phyloP scores from a whole-genome alignment of 2,113 vertebrate species.

The Poeciliopsis occidentalis region DNA sequence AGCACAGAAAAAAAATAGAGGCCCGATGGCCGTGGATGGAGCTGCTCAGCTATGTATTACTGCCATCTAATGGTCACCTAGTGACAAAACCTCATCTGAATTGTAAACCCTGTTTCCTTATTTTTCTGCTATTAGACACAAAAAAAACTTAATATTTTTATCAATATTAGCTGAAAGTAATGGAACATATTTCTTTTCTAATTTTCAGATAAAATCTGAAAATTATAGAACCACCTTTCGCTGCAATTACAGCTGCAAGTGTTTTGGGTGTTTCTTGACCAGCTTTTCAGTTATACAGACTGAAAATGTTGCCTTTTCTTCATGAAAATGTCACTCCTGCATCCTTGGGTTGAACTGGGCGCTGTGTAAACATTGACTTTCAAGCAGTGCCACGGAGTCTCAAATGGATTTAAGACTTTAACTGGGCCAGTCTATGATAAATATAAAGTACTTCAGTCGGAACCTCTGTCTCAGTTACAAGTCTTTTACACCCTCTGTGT shows the following conservation, averaged over 20 bases:
- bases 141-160: no score
- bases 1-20: constrained; percentile 14
- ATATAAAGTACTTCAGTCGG: neutral
- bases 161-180: neutral
- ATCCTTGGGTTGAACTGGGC: no score
- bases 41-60: constrained; percentile 71
- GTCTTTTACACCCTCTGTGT: neutral
- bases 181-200: neutral
- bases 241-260: no score
- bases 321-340: no score
- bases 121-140: neutral
- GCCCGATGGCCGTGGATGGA: neutral
- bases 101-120: neutral
- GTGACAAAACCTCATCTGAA: constrained; percentile 2
- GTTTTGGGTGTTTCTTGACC: no score
- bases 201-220: neutral
- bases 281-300: no score
- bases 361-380: neutral
- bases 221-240: neutral
- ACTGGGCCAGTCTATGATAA: neutral
- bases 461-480: neutral
- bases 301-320: no score
- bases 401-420: neutral
- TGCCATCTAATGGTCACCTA: constrained; percentile 80
- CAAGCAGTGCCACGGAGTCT: neutral